A percentile compares a stretch with the other conserved stretches of the same genome.
Conservation (phyloP, 2,797 vertebrate species). For the Rhinoraja longicauda region DNA sequence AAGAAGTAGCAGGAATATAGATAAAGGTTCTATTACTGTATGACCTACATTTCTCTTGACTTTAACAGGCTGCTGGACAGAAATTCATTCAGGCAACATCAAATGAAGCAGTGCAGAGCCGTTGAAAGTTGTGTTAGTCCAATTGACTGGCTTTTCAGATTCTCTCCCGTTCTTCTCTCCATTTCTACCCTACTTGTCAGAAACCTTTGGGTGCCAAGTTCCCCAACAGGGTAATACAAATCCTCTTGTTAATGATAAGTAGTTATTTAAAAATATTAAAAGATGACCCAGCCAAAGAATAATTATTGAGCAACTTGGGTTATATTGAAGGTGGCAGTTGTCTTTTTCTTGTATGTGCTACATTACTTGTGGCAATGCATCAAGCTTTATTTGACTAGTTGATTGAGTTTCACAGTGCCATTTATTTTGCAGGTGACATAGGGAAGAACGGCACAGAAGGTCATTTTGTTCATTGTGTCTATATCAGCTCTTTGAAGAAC, state of each 20-base stretch:
- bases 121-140: too few relatives aligned
- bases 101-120: too few relatives aligned
- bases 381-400: not conserved
- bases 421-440: too few relatives aligned
- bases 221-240: not conserved
- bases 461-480: too few relatives aligned
- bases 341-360: not conserved
- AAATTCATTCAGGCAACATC: not conserved
- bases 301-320: not conserved
- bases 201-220: not conserved
- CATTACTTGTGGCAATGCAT: not conserved
- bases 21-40: not conserved
- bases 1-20: not conserved
- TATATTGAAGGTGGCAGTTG: not conserved
- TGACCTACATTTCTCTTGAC: not conserved
- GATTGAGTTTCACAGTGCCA: too few relatives aligned
- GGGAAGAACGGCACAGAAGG: too few relatives aligned
- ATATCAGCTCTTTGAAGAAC: too few relatives aligned
- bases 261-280: not conserved
- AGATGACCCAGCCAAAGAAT: not conserved
- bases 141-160: not conserved
- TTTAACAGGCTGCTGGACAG: not conserved
- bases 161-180: not conserved
- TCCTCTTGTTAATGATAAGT: not conserved
- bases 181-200: not conserved